Conservation (phyloP, 2,888 invertebrate genomes). For the Drosophila pegasa region DNA sequence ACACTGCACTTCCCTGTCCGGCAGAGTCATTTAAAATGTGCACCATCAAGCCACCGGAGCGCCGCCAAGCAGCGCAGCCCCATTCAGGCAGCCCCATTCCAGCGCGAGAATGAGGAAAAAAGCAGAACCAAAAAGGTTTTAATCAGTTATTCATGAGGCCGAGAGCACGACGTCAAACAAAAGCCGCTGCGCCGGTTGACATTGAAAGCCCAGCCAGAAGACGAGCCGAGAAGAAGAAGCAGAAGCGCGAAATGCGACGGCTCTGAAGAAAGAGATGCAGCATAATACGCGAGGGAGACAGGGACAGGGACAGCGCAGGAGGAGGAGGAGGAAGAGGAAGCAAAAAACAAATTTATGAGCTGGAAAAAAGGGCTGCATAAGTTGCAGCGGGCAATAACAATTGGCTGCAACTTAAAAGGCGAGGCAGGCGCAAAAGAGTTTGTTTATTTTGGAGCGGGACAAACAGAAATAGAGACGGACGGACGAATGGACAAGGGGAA, state of each 20-base stretch:
- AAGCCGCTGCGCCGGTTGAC: constrained; percentile 74
- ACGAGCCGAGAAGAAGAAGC: neutral
- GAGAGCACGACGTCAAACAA: constrained; percentile 74
- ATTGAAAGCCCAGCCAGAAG: constrained; percentile 60
- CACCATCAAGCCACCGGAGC: constrained; percentile 1
- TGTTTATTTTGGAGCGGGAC: constrained; percentile 57
- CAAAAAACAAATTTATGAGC: constrained; percentile 76
- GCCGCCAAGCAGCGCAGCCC: neutral
- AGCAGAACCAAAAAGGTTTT: constrained; percentile 73
- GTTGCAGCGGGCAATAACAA: constrained; percentile 70
- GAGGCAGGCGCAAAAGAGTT: constrained; percentile 51
- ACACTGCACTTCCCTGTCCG: constrained; percentile 54
- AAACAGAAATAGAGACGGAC: constrained; percentile 24
- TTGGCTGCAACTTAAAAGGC: constrained; percentile 76
- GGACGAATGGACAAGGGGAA: neutral
- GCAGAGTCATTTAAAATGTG: constrained; percentile 68
- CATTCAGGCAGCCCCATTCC: constrained; percentile 31
- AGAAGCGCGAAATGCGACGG: constrained; percentile 15
- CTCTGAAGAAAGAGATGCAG: constrained; percentile 22
- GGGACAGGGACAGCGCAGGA: too few species aligned
- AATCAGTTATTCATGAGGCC: constrained; percentile 80
- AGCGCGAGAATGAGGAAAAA: neutral
- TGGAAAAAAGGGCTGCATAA: constrained; percentile 66
- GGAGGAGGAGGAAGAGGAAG: neutral
- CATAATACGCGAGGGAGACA: constrained; percentile 10